Base-by-base conservation (phyloP, 2,113 vertebrate genomes). In the Tamias sibiricus region DNA sequence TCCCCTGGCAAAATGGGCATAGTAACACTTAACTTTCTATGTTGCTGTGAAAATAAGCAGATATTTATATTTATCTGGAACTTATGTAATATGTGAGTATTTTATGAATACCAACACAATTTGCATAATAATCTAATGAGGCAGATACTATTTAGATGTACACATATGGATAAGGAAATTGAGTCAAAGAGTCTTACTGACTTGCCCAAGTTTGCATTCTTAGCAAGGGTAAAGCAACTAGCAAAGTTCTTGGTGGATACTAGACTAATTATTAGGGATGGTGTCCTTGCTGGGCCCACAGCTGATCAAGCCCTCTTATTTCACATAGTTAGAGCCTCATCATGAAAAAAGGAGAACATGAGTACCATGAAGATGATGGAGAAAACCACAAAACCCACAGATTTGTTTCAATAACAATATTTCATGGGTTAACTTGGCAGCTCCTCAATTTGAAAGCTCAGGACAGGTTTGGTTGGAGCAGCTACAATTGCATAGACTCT, bases 1-100 rank as follows among this genome's bases (percentile, higher is more conserved):
- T 87, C 80, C 14, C 57, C 22, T 68, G 14, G 86, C 1, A 87
- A 94, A 90, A 68, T 54, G 5, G 47, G 10, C 11, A 69, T 24
- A 14, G 4, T 14, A 30, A 52, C 35, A 59, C 76, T 92, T 72
- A 95, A 80, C 62, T 90, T 9, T 28, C 69, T 82, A n/a, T 8
- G 1, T 54, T 68, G 10, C 59, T 52, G 44, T 95, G 72, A 87
- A 95, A 87, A 77, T 74, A 82, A 26, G 40, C 22, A 87, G 10
- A 30, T 49, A 14, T 74, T 91, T 71, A 32, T 96, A 81, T 76
- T 69, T 81, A 76, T 76, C 13, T 86, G 82, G 83, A 77, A 71
- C 12, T 54, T 59, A 85, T 3, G 84, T 32, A 94, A n/a, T 1
- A 79, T 19, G 16, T 3, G 0, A 28, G 85, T 26, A 4, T 20